Percentiles rank a stretch among this genome's conserved stretches.
Evolutionary conservation across 2,113 vertebrate genomes (phyloP).

Genomic region (Notiomystis cincta): DNA sequence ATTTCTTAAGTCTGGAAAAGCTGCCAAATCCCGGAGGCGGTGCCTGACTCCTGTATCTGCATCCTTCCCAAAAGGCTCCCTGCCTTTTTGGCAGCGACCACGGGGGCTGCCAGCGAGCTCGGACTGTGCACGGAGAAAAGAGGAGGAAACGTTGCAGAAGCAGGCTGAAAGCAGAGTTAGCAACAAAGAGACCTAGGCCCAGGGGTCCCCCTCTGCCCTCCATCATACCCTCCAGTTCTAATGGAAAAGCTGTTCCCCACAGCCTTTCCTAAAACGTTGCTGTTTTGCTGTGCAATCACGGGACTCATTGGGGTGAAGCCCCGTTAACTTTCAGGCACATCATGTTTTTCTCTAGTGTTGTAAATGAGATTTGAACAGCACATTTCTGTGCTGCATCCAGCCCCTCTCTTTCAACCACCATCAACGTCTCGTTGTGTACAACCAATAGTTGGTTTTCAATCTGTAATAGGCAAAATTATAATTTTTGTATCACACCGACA

Average conservation of each 20-base stretch:
- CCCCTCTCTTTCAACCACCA: not conserved
- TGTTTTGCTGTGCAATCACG: rapidly evolving
- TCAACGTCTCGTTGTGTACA: not conserved
- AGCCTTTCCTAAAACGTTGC: not conserved
- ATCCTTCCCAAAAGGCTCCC: not conserved
- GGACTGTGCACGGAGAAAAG: not conserved
- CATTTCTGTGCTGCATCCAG: not conserved
- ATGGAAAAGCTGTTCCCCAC: not conserved
- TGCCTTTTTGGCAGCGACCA: not conserved
- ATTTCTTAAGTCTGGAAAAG: not conserved
- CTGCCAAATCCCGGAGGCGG: not conserved
- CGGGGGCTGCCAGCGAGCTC: not conserved
- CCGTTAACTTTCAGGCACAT: not conserved
- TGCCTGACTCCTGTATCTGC: not conserved
- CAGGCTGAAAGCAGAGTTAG: slow-evolving; percentile 36
- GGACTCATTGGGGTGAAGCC: not conserved
- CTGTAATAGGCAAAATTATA: not conserved
- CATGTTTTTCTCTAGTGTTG: not conserved
- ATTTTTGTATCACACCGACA: not conserved
- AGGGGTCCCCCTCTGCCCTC: not conserved
- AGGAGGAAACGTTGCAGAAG: slow-evolving; percentile 31
- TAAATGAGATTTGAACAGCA: not conserved
- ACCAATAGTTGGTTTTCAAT: not conserved
- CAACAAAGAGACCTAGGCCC: not conserved
- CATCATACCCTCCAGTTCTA: not conserved